A percentile compares a stretch with the other conserved stretches of the same genome.
Evolutionary conservation across 2,888 invertebrate genomes (phyloP).

Genomic region (Exocentrus adspersus): DNA sequence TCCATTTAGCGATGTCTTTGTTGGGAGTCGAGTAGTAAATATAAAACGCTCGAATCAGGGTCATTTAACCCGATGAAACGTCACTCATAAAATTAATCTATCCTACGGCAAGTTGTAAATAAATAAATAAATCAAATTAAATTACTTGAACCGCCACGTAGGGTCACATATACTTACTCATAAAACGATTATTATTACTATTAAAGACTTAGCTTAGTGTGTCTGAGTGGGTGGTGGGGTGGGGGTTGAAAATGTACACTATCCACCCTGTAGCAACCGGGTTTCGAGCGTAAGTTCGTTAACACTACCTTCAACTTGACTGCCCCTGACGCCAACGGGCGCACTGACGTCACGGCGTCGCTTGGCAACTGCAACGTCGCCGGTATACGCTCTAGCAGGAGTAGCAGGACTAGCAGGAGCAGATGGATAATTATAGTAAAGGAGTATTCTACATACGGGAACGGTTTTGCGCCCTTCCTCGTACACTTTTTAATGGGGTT

Average conservation of each 20-base stretch:
- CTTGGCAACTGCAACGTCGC: slow-evolving; percentile 45
- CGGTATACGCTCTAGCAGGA: slow-evolving; percentile 34
- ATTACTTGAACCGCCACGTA: no score
- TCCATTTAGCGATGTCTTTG: neutral
- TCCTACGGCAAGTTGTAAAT: neutral
- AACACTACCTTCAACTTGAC: slow-evolving; percentile 62
- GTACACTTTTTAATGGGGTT: no score
- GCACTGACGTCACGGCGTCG: slow-evolving; percentile 59
- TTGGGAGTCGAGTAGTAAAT: neutral
- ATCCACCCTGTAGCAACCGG: slow-evolving; percentile 12
- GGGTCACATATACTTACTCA: no score
- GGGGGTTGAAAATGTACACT: no score
- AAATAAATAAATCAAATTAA: neutral
- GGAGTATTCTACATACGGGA: neutral
- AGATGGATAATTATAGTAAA: no score
- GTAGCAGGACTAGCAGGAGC: neutral
- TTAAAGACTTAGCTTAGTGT: no score
- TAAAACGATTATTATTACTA: no score
- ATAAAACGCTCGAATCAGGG: neutral
- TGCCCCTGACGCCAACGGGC: slow-evolving; percentile 56
- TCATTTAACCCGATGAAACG: neutral
- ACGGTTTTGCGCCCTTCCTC: no score
- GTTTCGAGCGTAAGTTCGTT: slow-evolving; percentile 53
- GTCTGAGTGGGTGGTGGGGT: no score
- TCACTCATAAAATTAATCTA: neutral